A percentile compares a stretch with the other conserved stretches of the same genome.
Conservation (phyloP, 2,888 invertebrate species). For the Argyresthia albistria region DNA sequence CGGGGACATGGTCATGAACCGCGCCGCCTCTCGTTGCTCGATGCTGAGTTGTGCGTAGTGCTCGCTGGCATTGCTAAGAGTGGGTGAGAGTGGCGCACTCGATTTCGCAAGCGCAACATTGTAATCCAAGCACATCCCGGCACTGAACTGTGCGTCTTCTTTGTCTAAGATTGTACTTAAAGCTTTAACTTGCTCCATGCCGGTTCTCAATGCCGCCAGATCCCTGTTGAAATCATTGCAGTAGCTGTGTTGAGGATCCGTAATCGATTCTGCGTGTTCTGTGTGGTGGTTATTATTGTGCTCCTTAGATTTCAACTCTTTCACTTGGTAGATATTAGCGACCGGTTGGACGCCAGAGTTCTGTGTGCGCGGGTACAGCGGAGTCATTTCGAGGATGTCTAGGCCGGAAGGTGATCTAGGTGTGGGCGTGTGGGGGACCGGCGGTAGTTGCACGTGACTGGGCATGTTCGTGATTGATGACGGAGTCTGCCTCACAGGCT, state of each 20-base stretch:
- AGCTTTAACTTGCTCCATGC: conserved; percentile 17
- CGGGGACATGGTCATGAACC: conserved; percentile 58
- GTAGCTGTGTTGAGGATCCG: conserved; percentile 44
- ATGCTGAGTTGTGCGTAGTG: conserved; percentile 58
- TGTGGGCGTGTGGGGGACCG: conserved; percentile 22
- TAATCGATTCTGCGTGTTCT: conserved; percentile 6
- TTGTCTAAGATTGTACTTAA: conserved; percentile 28
- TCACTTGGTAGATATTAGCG: conserved; percentile 69
- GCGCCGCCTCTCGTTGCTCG: conserved; percentile 42
- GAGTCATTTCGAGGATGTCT: conserved; percentile 69
- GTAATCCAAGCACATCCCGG: conserved; percentile 8
- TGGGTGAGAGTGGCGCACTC: conserved; percentile 45
- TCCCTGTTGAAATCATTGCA: conserved; percentile 59
- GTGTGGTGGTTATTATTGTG: conserved; percentile 61
- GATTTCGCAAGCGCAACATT: conserved; percentile 19
- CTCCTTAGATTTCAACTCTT: conserved; percentile 64
- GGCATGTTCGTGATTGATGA: conserved; percentile 29
- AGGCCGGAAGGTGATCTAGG: conserved; percentile 70
- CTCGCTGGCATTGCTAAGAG: conserved; percentile 56
- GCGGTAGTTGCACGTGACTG: conserved; percentile 10
- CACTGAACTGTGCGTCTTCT: conserved; percentile 31
- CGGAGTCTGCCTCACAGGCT: conserved; percentile 23
- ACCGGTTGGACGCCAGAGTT: conserved; percentile 44
- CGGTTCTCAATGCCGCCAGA: conserved; percentile 49
- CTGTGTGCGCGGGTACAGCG: conserved; percentile 54